Base-by-base conservation (phyloP, 2,113 vertebrate genomes). In the Oncorhynchus kisutch region DNA sequence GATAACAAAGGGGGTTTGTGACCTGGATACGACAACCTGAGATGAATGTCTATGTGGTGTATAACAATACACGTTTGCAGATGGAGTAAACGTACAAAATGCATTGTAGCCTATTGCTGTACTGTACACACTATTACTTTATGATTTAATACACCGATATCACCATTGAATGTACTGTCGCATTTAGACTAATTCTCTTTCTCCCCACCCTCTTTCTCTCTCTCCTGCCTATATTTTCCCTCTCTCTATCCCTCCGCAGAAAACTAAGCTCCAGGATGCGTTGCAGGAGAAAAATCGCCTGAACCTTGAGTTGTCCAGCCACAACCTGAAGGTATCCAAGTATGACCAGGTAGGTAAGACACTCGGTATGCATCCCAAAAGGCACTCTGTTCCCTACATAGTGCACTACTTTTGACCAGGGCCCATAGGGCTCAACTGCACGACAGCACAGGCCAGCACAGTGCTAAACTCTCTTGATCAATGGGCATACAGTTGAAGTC, bases 211-310 rank as follows among this genome's bases (percentile, higher is more conserved):
- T 24, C 64, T 24, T 3, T 24, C 22, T 65, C 62, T 4, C 65
- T 31, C 65, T 16, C 65, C 5, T 67, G 8, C 14, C 65, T 29
- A 24, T 34, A 3, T 13, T 20, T 3, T 25, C 24, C 22, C 64
- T 65, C 24, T 25, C 22, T 65, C 64, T 25, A 13, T 65, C 22
- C 6, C 64, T 65, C 64, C 29, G 20, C 72, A 98, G 96, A 94
- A 93, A 83, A 80, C 91, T 82, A 94, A 93, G 86, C 92, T 94
- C 83, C 91, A 94, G 83, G 91, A 93, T 88, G 93, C 90, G 24
- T 78, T 86, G 88, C 92, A 88, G 75, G 92, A 92, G 75, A 87
- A 90, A 82, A 88, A 72, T 48, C 75, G 73, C 71, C 86, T 95
- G 88, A 96, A 91, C 78, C 83, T 84, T 62, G 91, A 93, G 74